Conservation (phyloP, 2,888 invertebrate species). For the Drosophila austrosaltans region DNA sequence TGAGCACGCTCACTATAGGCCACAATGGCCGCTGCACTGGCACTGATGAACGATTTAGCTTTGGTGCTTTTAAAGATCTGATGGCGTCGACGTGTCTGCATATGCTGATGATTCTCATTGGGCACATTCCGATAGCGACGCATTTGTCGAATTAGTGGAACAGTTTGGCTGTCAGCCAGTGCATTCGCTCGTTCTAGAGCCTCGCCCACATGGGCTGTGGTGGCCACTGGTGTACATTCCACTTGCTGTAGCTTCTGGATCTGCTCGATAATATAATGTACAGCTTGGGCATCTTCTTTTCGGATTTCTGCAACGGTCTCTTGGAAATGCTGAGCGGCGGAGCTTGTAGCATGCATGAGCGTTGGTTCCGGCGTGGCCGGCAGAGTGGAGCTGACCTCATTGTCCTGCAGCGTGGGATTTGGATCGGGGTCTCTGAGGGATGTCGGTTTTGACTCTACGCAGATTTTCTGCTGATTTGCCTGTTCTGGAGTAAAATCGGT, state of each 20-base stretch:
- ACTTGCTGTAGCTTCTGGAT: slow-evolving; percentile 43
- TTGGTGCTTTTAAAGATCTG: slow-evolving; percentile 58
- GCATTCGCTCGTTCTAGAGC: slow-evolving; percentile 23
- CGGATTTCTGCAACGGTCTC: slow-evolving; percentile 40
- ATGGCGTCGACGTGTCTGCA: slow-evolving; percentile 60
- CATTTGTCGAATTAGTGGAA: slow-evolving; percentile 49
- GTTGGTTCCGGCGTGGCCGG: slow-evolving; percentile 41
- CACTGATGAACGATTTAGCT: slow-evolving; percentile 50
- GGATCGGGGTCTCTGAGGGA: background rate
- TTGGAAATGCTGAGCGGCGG: slow-evolving; percentile 7
- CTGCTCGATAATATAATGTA: slow-evolving; percentile 41
- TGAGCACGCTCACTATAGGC: slow-evolving; percentile 42
- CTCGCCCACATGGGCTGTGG: slow-evolving; percentile 10
- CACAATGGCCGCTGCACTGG: slow-evolving; percentile 52
- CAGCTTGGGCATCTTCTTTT: slow-evolving; percentile 42
- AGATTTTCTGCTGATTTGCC: background rate
- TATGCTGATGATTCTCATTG: slow-evolving; percentile 78
- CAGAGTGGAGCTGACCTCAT: slow-evolving; percentile 68
- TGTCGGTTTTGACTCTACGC: background rate
- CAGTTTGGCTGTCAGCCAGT: background rate
- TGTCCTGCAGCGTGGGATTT: slow-evolving; percentile 60
- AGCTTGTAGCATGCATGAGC: background rate
- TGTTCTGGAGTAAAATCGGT: background rate
- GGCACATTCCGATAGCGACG: slow-evolving; percentile 78
- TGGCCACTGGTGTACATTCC: slow-evolving; percentile 29